Base-by-base conservation (phyloP, 92 coral and sea anemone species). In the Epizoanthus scotinus region DNA sequence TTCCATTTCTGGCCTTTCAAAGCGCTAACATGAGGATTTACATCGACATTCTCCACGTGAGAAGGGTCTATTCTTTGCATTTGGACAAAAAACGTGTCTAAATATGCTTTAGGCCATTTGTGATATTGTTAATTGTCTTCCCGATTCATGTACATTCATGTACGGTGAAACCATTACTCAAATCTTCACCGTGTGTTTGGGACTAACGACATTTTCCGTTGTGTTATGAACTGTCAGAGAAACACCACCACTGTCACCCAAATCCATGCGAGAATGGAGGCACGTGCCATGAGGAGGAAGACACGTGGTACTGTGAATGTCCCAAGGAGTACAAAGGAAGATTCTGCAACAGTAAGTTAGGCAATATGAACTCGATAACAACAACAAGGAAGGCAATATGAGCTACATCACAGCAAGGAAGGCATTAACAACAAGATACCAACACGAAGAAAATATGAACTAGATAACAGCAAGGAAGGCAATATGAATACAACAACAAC, bases 221-320 rank as follows among this genome's bases (percentile, higher is more conserved):
- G 8, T n/a, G 22, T 14, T 66, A 9, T 40, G 56, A 29, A 26
- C 29, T 12, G 63, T 24, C 18, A 92, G 97, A 50, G 60, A 74
- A 34, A 34, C 84, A 88, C 3, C 54, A 75, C 15, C 87, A 50
- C 79, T 96, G 99, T 63, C 99, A 96, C 42, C 99, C 99, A 4
- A 96, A 96, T 65, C 99, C 99, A 3, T 96, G 99, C 65, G 93
- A 93, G 63, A 96, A 96, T 69, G 98, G 99, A 14, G 99, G 98
- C 18, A 89, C 90, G 3, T 96, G 99, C 60, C 96, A 68, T 34
- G 98, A 93, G 75, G 89, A 84, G 0, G 91, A 86, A 18, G 28
- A 34, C 15, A 89, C 78, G 59, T 93, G 96, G 98, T 95, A 86
- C 84, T 95, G 99, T 63, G 96, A 91, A 34, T 95, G 99, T 58